A percentile compares a stretch with the other conserved stretches of the same genome.
These are phyloP conservation scores for Drosophila peninsularis DNA, from an alignment of 2,888 invertebrate species.

Conservation along the genomic window DNA sequence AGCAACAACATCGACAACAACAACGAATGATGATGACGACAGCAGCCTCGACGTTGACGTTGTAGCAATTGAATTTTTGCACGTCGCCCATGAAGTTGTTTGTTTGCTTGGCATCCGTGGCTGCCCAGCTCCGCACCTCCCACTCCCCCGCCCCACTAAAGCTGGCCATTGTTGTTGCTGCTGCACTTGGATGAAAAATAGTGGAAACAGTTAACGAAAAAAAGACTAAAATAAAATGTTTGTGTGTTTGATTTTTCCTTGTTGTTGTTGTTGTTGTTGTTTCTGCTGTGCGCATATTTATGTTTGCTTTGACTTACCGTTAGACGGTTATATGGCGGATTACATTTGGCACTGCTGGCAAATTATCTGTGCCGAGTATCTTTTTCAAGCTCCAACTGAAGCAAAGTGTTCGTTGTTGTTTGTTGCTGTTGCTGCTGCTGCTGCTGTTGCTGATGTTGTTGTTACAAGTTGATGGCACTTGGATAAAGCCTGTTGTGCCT, in stretches of 20 bases:
- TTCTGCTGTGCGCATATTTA: slow-evolving; percentile 70
- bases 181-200: slow-evolving; percentile 76
- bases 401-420: slow-evolving; percentile 41
- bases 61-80: slow-evolving; percentile 81
- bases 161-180: slow-evolving; percentile 29
- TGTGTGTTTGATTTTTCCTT: slow-evolving; percentile 66
- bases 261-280: slow-evolving; percentile 16
- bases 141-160: slow-evolving; percentile 4
- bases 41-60: slow-evolving; percentile 51
- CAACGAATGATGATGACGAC: slow-evolving; percentile 41
- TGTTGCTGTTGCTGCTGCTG: slow-evolving; percentile 9
- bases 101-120: slow-evolving; percentile 72
- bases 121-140: neutral
- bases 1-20: slow-evolving; percentile 34
- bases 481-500: slow-evolving; percentile 17
- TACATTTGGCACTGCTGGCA: slow-evolving; percentile 81
- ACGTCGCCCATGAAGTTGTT: slow-evolving; percentile 81
- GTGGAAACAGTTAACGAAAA: slow-evolving; percentile 78
- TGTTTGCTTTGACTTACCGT: slow-evolving; percentile 81
- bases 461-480: slow-evolving; percentile 34
- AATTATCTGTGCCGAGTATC: slow-evolving; percentile 75
- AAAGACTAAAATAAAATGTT: slow-evolving; percentile 61
- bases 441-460: slow-evolving; percentile 21
- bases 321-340: slow-evolving; percentile 79
- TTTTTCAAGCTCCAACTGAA: slow-evolving; percentile 47